These are phyloP conservation scores for Fregetta grallaria DNA, from an alignment of 2,113 vertebrate species.

Conservation along the genomic window DNA sequence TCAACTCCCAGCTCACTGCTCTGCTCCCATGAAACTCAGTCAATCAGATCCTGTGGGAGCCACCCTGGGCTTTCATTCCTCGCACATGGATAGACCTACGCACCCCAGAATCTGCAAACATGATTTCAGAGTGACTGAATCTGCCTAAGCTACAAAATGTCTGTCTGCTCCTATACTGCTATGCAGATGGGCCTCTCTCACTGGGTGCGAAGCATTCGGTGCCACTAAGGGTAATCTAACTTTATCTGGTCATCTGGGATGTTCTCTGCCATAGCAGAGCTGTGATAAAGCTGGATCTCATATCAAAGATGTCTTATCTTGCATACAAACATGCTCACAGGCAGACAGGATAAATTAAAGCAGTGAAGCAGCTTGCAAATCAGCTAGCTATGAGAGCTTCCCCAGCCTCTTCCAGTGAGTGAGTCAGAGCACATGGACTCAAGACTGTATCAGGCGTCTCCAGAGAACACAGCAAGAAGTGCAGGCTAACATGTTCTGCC, in stretches of 20 bases:
- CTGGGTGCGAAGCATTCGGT: fast-evolving
- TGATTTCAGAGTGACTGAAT: neutral
- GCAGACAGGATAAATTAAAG: neutral
- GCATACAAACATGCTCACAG: neutral
- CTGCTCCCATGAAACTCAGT: neutral
- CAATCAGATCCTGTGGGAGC: neutral
- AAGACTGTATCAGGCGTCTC: neutral
- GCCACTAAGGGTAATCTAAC: neutral
- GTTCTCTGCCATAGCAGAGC: neutral
- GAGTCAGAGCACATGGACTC: neutral
- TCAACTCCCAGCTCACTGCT: neutral
- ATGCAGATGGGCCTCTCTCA: neutral
- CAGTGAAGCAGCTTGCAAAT: neutral
- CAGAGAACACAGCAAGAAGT: neutral
- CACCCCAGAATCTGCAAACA: neutral
- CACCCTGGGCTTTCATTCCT: neutral
- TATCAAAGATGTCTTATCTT: neutral
- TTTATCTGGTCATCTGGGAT: neutral
- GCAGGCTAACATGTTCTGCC: neutral
- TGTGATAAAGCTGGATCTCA: neutral
- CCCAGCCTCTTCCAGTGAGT: neutral
- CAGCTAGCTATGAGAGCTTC: neutral
- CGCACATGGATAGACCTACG: neutral
- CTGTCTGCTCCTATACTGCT: neutral
- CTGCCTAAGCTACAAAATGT: neutral